A percentile compares a stretch with the other conserved stretches of the same genome.
Evolutionary conservation across 2,888 invertebrate genomes (phyloP).

Genomic region (Arctia plantaginis): DNA sequence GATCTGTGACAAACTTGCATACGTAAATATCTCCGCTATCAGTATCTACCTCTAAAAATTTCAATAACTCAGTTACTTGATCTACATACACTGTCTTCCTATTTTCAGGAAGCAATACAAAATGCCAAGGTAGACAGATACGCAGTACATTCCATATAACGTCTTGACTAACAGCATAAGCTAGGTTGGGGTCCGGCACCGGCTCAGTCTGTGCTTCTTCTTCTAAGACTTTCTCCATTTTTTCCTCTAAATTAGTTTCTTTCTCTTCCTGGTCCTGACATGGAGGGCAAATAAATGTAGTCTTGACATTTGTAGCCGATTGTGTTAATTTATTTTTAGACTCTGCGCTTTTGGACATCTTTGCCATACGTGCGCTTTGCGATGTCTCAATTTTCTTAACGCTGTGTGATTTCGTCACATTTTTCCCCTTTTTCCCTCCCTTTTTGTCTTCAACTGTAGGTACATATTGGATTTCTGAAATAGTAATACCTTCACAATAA

Average conservation of each 20-base stretch:
- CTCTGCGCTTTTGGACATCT: constrained; percentile 53
- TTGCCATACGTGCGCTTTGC: constrained; percentile 68
- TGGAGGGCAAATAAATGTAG: constrained; percentile 72
- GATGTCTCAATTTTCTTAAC: constrained; percentile 61
- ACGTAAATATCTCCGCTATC: constrained; percentile 77
- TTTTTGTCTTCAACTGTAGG: constrained; percentile 63
- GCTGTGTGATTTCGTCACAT: constrained; percentile 36
- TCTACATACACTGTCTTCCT: constrained; percentile 65
- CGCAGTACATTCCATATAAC: constrained; percentile 77
- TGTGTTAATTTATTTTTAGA: constrained; percentile 57
- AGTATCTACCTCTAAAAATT: constrained; percentile 68
- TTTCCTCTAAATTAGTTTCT: constrained; percentile 62
- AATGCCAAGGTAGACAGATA: constrained; percentile 79
- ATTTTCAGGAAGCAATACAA: constrained; percentile 67
- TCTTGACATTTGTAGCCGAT: constrained; percentile 68
- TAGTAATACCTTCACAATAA: constrained; percentile 71
- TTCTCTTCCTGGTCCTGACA: constrained; percentile 66
- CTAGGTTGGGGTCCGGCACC: constrained; percentile 64
- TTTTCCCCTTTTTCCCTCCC: constrained; percentile 19
- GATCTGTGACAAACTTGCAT: constrained; percentile 70
- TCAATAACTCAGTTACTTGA: constrained; percentile 63
- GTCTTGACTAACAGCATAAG: constrained; percentile 71
- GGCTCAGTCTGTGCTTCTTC: constrained; percentile 66
- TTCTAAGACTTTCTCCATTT: constrained; percentile 53
- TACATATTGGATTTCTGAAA: constrained; percentile 70